Percentiles rank a stretch among this genome's conserved stretches.
These are phyloP conservation scores for Sebastolobus altivelis DNA, from an alignment of 2,797 vertebrate species.

Conservation along the genomic window DNA sequence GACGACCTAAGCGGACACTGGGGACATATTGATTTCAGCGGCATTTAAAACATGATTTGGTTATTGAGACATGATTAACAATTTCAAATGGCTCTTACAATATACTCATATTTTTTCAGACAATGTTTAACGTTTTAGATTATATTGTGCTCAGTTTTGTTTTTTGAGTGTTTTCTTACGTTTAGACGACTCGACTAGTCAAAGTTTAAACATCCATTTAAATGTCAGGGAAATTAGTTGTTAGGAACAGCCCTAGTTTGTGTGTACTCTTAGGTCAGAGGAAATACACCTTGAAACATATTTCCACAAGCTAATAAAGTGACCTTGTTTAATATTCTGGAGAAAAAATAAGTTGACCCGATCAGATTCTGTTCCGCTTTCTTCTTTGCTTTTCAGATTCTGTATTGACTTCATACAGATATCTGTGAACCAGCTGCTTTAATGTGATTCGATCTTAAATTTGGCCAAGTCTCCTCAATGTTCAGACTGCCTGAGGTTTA, in stretches of 20 bases:
- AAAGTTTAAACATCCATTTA: too few species aligned
- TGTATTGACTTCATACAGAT: conserved; percentile 38
- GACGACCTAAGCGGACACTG: too few species aligned
- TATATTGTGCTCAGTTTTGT: too few species aligned
- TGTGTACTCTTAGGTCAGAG: neutral
- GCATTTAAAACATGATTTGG: too few species aligned
- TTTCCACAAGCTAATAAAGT: neutral
- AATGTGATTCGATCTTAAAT: conserved; percentile 50
- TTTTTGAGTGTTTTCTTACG: too few species aligned
- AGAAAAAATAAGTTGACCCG: neutral
- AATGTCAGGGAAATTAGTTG: too few species aligned
- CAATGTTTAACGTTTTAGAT: too few species aligned
- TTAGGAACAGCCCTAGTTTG: neutral
- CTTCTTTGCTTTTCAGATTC: conserved; percentile 21
- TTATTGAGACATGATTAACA: too few species aligned
- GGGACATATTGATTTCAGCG: too few species aligned
- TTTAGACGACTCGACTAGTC: too few species aligned
- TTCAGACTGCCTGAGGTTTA: conserved; percentile 30
- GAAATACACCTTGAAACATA: neutral
- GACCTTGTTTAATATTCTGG: conserved; percentile 39
- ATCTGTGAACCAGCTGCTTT: conserved; percentile 46
- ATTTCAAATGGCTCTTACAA: too few species aligned
- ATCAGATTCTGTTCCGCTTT: neutral
- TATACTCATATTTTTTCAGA: too few species aligned
- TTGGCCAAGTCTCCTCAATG: conserved; percentile 21